Conservation (phyloP, 2,888 invertebrate species). For the Nymphalis polychloros region DNA sequence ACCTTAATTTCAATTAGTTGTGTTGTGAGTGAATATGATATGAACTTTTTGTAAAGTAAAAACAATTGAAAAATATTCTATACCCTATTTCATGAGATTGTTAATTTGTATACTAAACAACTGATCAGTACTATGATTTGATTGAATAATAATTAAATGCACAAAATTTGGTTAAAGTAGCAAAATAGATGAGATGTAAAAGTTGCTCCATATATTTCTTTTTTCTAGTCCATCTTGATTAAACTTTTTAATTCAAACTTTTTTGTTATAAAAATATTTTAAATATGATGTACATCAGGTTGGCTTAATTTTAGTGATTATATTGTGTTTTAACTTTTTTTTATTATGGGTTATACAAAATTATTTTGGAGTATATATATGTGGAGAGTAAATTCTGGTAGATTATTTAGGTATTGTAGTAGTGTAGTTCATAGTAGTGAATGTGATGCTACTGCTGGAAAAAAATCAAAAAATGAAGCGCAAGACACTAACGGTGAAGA, state of each 20-base stretch:
- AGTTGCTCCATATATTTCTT: background rate
- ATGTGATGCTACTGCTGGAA: constrained; percentile 16
- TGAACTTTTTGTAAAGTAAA: too few species aligned
- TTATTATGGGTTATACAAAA: constrained; percentile 65
- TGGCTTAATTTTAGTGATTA: constrained; percentile 47
- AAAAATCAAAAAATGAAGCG: constrained; percentile 1
- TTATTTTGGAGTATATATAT: constrained; percentile 54
- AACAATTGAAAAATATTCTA: background rate
- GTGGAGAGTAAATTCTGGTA: constrained; percentile 38
- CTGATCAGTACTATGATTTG: background rate
- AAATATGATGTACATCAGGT: constrained; percentile 48
- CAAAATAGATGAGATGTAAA: too few species aligned
- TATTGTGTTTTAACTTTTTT: constrained; percentile 41
- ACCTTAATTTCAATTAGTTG: background rate
- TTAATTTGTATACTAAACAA: too few species aligned
- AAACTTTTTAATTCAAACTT: background rate
- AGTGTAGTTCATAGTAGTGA: constrained; percentile 11
- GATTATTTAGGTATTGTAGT: constrained; percentile 32
- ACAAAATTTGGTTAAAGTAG: background rate
- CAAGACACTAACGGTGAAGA: constrained; percentile 35
- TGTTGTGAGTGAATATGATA: too few species aligned
- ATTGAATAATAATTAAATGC: background rate
- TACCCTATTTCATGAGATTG: background rate
- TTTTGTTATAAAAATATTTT: background rate
- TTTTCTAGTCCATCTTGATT: constrained; percentile 2